Evolutionary conservation across 2,113 vertebrate species (phyloP), one percentile per base, ranked within the genome.

Genomic region (Typhlomys cinereus): DNA sequence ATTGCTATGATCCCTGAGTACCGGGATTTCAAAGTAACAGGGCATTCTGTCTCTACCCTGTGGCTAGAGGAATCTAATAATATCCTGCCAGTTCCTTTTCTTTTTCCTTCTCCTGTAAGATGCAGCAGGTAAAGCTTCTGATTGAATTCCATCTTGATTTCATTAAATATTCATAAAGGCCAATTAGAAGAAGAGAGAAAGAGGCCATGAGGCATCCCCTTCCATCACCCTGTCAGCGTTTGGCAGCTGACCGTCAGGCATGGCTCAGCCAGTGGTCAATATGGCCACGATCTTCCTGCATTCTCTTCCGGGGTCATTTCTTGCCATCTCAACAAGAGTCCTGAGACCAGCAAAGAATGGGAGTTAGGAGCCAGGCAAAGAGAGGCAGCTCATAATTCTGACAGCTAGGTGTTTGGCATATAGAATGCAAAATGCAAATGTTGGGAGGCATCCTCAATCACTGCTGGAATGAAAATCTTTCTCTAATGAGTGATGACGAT

Each of bases 91-190:
- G 81, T 91, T 95, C 76, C 86, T 96, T 87, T 91, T 17, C 92
- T 93, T 97, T 96, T 81, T 94, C 73, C 92, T 95, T 97, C 95
- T 97, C 96, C 95, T 95, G 96, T n/a, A 97, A 98, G 97, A 99
- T 98, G 98, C 96, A 98, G 98, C 98, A 98, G 98, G 98, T 99
- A 98, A 99, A 98, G 98, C 98, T 98, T 98, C 97, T 98, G 98
- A 99, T 99, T 99, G 98, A 99, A 99, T 99, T 99, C 98, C 97
- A 98, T 98, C 98, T 98, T 98, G 98, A 98, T 99, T 98, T 98
- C 98, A 99, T 99, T 98, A 99, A 99, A 98, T 99, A 99, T 99
- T 99, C 98, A 99, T 99, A 98, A 98, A 98, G 98, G 98, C 98
- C 99, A 99, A 99, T 99, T 99, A 99, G 98, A 98, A 98, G 98